These are phyloP conservation scores for Zosterops japonicus DNA, from an alignment of 2,113 vertebrate genomes.

Conservation along the genomic window DNA sequence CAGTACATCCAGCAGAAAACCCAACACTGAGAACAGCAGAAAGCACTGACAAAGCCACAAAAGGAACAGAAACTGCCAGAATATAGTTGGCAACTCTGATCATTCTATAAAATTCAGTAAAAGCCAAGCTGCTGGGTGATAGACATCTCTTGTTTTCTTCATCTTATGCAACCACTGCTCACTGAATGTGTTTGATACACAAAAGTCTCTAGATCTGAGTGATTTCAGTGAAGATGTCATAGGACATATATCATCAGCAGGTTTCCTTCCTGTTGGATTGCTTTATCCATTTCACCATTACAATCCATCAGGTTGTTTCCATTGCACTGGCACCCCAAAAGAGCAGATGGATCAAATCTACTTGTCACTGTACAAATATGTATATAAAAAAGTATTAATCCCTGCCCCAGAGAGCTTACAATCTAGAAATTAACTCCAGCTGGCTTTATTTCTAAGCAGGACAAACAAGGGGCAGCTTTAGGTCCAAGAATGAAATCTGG, in stretches of 20 bases:
- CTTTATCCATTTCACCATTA: background rate
- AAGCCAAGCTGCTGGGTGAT: background rate
- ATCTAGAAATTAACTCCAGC: constrained; percentile 22
- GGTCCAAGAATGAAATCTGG: background rate
- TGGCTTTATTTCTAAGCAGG: background rate
- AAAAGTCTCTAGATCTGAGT: background rate
- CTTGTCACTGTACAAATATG: background rate
- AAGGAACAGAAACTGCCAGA: constrained; percentile 25
- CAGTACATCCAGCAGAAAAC: constrained; percentile 20
- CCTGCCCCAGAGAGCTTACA: constrained; percentile 59
- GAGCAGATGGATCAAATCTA: background rate
- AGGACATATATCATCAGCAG: background rate
- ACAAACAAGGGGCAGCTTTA: background rate
- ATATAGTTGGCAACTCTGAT: background rate
- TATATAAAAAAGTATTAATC: background rate
- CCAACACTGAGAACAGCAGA: constrained; percentile 33
- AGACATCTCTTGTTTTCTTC: background rate
- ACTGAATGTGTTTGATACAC: background rate
- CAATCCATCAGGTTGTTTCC: background rate
- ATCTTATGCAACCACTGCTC: background rate
- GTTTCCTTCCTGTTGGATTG: background rate
- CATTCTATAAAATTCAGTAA: background rate
- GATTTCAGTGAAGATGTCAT: background rate
- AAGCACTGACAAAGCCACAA: constrained; percentile 7
- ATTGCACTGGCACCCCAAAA: background rate